A percentile compares a stretch with the other conserved stretches of the same genome.
Conservation (phyloP, 2,888 invertebrate genomes). For the Nephrotoma flavescens region DNA sequence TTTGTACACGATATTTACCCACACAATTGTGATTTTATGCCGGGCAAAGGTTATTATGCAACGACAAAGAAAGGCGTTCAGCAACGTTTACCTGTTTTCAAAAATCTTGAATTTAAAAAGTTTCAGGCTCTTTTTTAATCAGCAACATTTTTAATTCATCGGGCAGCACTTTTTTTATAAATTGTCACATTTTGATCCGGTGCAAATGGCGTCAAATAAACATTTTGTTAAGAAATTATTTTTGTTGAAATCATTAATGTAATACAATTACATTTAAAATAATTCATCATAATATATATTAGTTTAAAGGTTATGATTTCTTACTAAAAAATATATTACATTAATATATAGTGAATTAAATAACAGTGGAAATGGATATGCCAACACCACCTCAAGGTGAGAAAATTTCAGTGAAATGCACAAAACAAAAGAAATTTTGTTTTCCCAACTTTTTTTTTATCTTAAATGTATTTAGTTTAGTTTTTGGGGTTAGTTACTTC, state of each 20-base stretch:
- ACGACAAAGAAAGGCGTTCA: too few relatives aligned
- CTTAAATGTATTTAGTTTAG: background rate
- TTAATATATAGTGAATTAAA: background rate
- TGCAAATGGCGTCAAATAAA: conserved; percentile 9
- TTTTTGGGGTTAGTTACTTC: background rate
- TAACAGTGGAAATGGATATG: conserved; percentile 5
- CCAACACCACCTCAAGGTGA: conserved; percentile 8
- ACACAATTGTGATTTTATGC: too few relatives aligned
- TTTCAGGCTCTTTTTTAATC: background rate
- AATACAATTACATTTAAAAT: background rate
- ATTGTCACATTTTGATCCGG: conserved; percentile 7
- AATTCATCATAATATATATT: background rate
- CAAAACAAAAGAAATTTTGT: background rate
- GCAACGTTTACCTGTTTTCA: too few relatives aligned
- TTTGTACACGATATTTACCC: too few relatives aligned
- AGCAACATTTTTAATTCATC: background rate
- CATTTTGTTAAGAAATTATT: conserved; percentile 6
- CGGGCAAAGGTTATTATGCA: too few relatives aligned
- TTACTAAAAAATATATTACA: background rate
- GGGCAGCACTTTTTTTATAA: background rate
- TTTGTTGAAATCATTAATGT: background rate
- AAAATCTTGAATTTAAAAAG: too few relatives aligned
- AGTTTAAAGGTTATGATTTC: background rate
- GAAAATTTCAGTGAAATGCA: background rate
- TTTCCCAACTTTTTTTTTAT: background rate